Evolutionary conservation across 2,888 invertebrate species (phyloP).

Genomic region (Prosapia bicincta): DNA sequence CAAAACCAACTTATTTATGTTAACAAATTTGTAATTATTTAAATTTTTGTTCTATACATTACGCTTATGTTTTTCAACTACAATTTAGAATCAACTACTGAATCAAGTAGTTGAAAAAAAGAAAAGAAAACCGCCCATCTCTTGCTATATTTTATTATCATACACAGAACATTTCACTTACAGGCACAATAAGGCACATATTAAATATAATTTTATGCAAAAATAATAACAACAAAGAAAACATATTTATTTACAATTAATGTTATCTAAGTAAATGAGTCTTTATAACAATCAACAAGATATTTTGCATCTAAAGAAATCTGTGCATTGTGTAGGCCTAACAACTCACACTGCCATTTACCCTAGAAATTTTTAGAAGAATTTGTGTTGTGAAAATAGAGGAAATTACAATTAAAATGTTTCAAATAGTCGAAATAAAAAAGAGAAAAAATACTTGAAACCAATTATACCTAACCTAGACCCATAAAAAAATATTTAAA

Average conservation of each 20-base stretch:
- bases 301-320: background rate
- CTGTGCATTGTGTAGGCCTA: background rate
- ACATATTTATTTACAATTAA: background rate
- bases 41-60: no score
- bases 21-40: no score
- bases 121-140: background rate
- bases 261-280: background rate
- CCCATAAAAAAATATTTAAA: no score
- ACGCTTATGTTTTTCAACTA: no score
- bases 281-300: background rate
- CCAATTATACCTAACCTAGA: no score
- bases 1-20: no score
- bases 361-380: background rate
- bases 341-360: background rate
- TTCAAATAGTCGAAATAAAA: no score
- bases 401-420: no score
- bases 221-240: conserved; percentile 2
- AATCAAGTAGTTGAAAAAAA: no score
- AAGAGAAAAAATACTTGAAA: no score
- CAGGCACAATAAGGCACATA: background rate
- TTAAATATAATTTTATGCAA: background rate
- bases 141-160: background rate
- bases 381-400: no score
- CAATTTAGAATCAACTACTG: no score
- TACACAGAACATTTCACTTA: background rate